A percentile compares a stretch with the other conserved stretches of the same genome.
These are phyloP conservation scores for Plotosus lineatus DNA, from an alignment of 2,113 vertebrate genomes.

Conservation along the genomic window DNA sequence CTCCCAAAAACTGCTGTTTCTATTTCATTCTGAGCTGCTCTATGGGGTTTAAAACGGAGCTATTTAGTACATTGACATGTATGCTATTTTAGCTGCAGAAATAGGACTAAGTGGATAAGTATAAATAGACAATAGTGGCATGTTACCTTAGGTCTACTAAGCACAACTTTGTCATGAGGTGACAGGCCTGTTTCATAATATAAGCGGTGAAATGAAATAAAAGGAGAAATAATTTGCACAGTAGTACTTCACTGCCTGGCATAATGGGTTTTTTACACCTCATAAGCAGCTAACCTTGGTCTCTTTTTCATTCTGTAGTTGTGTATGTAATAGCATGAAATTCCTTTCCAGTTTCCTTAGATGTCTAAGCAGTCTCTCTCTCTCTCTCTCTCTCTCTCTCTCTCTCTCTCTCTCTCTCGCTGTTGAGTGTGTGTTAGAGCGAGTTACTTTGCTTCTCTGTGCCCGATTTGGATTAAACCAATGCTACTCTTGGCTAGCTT, in stretches of 20 bases:
- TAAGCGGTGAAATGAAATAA: constrained; percentile 5
- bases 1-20: constrained; percentile 45
- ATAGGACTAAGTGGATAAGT: neutral
- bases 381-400: too few relatives aligned
- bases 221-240: constrained; percentile 2
- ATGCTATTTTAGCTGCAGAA: constrained; percentile 1
- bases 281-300: constrained; percentile 69
- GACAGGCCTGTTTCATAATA: constrained; percentile 16
- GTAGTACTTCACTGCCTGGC: constrained; percentile 3
- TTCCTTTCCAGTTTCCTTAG: constrained; percentile 26
- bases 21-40: constrained; percentile 66
- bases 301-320: constrained; percentile 54
- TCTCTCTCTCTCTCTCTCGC: too few relatives aligned
- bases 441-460: constrained; percentile 30
- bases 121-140: neutral
- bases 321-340: constrained; percentile 39
- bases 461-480: constrained; percentile 16
- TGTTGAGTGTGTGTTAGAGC: constrained; percentile 34
- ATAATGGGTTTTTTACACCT: constrained; percentile 64
- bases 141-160: neutral
- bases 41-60: constrained; percentile 68
- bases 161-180: constrained; percentile 19
- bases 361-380: neutral
- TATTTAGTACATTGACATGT: neutral
- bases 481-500: constrained; percentile 6